phyloP scores from a whole-genome alignment of 2,113 vertebrate species.

The Anseranas semipalmata region DNA sequence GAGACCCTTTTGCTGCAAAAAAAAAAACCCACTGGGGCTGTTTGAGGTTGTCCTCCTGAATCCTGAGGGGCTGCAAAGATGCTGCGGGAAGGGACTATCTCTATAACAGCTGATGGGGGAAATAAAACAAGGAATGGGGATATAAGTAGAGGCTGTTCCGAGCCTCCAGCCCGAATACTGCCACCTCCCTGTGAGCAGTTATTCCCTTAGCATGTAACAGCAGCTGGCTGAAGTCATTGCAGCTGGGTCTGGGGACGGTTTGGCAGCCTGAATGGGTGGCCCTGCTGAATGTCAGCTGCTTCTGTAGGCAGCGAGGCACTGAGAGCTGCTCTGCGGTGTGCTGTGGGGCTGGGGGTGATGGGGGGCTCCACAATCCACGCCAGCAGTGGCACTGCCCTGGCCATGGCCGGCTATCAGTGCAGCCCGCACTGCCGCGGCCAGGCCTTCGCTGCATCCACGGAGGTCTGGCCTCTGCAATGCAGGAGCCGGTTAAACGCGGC shows the following conservation, averaged over 20 bases:
- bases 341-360: accelerated
- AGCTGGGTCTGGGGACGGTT: neutral
- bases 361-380: accelerated
- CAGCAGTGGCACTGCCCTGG: neutral
- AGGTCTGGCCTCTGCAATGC: neutral
- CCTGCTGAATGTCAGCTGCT: neutral
- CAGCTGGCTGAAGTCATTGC: neutral
- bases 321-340: neutral
- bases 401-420: no score
- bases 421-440: no score
- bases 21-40: neutral
- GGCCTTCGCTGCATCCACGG: accelerated
- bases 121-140: neutral
- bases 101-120: neutral
- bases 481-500: neutral
- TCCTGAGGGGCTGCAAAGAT: neutral
- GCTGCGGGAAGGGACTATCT: neutral
- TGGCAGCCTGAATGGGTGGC: neutral
- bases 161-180: slow-evolving; percentile 12
- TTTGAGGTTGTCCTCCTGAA: neutral
- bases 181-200: neutral
- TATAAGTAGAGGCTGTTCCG: slow-evolving; percentile 16
- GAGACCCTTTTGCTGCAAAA: neutral
- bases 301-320: neutral
- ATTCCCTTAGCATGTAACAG: neutral